Conservation (phyloP, 2,113 vertebrate genomes). For the Syngnathus scovelli region DNA sequence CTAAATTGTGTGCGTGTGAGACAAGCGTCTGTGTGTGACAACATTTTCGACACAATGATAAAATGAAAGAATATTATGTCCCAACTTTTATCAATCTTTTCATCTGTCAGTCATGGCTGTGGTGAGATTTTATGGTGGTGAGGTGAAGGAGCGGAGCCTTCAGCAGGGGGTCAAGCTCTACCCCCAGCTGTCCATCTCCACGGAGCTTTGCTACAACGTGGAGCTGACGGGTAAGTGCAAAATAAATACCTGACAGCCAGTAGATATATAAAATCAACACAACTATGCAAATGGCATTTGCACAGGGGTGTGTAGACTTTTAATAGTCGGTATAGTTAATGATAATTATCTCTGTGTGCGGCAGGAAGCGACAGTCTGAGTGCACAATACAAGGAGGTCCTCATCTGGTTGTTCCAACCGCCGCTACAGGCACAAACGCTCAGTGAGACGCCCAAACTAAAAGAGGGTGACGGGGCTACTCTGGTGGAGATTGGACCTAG, state of each 20-base stretch:
- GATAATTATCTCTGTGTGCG: not conserved
- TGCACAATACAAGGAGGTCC: constrained; percentile 63
- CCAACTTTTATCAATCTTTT: not conserved
- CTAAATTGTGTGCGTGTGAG: not conserved
- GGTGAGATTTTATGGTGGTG: constrained; percentile 73
- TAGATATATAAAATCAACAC: not conserved
- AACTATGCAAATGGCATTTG: not conserved
- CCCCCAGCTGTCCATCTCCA: constrained; percentile 64
- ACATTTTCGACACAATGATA: not conserved
- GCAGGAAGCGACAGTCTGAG: constrained; percentile 63
- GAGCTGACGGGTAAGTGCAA: constrained; percentile 76
- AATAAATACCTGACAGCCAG: not conserved
- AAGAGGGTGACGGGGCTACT: constrained; percentile 54
- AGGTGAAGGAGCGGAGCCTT: constrained; percentile 48
- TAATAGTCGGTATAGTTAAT: not conserved
- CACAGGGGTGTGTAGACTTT: not conserved
- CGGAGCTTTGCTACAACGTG: constrained; percentile 84
- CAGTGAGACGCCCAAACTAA: constrained; percentile 68
- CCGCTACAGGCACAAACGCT: constrained; percentile 67
- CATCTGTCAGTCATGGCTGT: constrained; percentile 66
- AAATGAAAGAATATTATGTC: not conserved
- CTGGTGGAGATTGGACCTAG: constrained; percentile 86
- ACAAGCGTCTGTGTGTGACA: constrained; percentile 26
- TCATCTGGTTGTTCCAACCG: constrained; percentile 80
- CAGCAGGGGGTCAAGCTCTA: constrained; percentile 58